Evolutionary conservation across 2,113 vertebrate genomes (phyloP), one percentile per base, ranked within the genome.

Genomic region (Xiphorhynchus elegans): DNA sequence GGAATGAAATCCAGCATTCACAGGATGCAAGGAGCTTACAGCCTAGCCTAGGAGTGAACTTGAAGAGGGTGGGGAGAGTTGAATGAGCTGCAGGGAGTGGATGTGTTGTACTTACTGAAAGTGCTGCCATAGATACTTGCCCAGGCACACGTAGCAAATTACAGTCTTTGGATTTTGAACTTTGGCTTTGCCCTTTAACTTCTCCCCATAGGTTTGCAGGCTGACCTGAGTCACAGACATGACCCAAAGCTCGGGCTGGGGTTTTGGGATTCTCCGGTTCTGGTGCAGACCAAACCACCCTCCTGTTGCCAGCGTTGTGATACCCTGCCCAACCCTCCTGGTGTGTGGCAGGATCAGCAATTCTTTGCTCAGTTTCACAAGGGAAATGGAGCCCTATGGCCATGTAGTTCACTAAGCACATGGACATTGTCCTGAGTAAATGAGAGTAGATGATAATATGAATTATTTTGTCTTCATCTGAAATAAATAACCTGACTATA

Each of bases 91-190:
- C 39, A 33, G 35, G 14, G 20, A 21, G 12, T 2, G 1, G 17
- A 2, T 5, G 7, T 21, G 10, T 15, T 52, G 20, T 39, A 4
- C 39, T 70, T 35, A 26, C 11, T 1, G 2, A 2, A 39, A 18
- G n/a, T 14, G 26, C 33, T 49, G 3, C 11, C 63, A 31, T 7
- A 20, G 35, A 17, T 9, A 2, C 28, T 58, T 37, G 17, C 2
- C 12, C 39, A 24, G 19, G 25, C 44, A 76, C 20, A 68, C 21
- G 16, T 25, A 46, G 49, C n/a, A 33, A 50, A 35, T 68, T 26
- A 6, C 15, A 31, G 23, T 15, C 25, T 39, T 31, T 52, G 28
- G 26, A 17, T 55, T 5, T 18, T 80, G 37, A 26, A 7, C 17
- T 25, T 58, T 21, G 12, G 11, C 9, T 46, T 74, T 63, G 20